Percentiles rank a stretch among this genome's conserved stretches.
Evolutionary conservation across 2,113 vertebrate genomes (phyloP).

Genomic region (Lathamus discolor): DNA sequence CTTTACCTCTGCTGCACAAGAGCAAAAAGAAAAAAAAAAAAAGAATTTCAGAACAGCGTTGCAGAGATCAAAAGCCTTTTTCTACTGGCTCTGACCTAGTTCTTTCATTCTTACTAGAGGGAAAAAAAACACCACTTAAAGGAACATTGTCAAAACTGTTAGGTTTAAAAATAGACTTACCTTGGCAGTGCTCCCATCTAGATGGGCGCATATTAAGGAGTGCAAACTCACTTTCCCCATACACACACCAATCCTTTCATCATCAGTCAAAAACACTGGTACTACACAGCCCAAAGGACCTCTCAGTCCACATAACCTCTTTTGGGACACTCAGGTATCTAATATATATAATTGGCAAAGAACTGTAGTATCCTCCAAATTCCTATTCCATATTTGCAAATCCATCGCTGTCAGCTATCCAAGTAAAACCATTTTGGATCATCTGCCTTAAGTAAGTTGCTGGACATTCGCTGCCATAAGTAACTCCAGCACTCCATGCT

Average conservation of each 20-base stretch:
- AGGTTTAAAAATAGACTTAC: slow-evolving; percentile 62
- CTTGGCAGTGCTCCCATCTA: slow-evolving; percentile 57
- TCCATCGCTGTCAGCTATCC: background rate
- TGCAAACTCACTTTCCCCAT: background rate
- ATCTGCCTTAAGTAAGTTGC: background rate
- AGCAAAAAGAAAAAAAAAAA: background rate
- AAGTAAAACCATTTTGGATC: background rate
- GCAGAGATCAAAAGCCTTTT: slow-evolving; percentile 67
- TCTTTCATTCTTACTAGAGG: slow-evolving; percentile 69
- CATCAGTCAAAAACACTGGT: background rate
- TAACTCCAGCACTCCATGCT: background rate
- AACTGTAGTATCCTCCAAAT: background rate
- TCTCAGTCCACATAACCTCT: background rate
- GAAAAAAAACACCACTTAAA: slow-evolving; percentile 51
- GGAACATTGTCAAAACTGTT: slow-evolving; percentile 62
- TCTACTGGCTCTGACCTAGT: slow-evolving; percentile 68
- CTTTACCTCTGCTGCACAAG: slow-evolving; percentile 12
- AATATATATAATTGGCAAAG: background rate
- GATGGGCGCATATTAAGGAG: slow-evolving; percentile 38
- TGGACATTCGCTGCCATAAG: background rate
- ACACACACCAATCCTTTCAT: background rate
- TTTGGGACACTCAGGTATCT: background rate
- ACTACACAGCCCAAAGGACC: background rate
- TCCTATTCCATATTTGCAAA: background rate
- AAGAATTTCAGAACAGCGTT: background rate